Conservation (phyloP, 2,888 invertebrate species). For the Asteroscopus sphinx region DNA sequence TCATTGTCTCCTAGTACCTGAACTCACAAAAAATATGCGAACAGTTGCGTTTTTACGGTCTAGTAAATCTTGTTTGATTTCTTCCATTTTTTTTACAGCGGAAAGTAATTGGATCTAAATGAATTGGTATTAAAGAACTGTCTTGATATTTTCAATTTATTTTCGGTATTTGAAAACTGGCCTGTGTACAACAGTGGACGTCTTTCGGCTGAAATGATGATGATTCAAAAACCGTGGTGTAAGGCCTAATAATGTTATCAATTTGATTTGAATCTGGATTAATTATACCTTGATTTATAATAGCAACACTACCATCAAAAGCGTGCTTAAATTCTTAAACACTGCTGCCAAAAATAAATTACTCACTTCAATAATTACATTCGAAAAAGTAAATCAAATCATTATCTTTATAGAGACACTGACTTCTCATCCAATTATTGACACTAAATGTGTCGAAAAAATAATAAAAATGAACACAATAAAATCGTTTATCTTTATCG, state of each 20-base stretch:
- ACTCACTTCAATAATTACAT: constrained; percentile 12
- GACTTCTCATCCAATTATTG: constrained; percentile 47
- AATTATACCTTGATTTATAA: not conserved
- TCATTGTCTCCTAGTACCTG: constrained; percentile 26
- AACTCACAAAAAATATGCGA: constrained; percentile 14
- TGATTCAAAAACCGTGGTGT: no score
- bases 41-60: not conserved
- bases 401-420: constrained; percentile 46
- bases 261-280: no score
- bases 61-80: not conserved
- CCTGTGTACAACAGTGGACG: no score
- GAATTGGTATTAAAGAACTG: not conserved
- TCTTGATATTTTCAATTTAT: not conserved
- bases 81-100: not conserved
- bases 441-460: constrained; percentile 54
- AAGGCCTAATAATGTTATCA: no score
- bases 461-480: constrained; percentile 45
- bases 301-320: not conserved
- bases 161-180: not conserved
- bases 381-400: constrained; percentile 37
- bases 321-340: not conserved
- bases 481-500: constrained; percentile 54
- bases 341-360: constrained; percentile 5
- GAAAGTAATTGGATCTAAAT: not conserved
- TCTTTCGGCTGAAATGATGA: no score